Percentiles rank a stretch among this genome's conserved stretches.
Conservation (phyloP, 2,888 invertebrate genomes). For the Diploptera punctata region DNA sequence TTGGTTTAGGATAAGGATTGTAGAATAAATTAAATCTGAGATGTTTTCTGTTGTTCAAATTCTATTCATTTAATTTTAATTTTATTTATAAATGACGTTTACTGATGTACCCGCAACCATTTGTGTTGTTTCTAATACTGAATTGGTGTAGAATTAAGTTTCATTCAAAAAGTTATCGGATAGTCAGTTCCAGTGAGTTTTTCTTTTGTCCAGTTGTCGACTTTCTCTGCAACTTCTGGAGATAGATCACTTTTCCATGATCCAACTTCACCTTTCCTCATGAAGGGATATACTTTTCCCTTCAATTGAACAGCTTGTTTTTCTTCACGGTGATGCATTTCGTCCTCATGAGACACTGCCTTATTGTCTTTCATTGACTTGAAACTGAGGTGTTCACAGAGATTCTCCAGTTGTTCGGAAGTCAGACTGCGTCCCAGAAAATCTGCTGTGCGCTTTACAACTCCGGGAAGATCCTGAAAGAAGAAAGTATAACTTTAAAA, state of each 20-base stretch:
- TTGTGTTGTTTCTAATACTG: no score
- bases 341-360: constrained; percentile 55
- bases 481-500: no score
- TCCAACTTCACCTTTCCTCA: constrained; percentile 55
- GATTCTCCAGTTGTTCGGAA: constrained; percentile 51
- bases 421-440: constrained; percentile 54
- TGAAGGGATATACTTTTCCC: constrained; percentile 42
- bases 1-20: no score
- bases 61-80: no score
- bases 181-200: constrained; percentile 27
- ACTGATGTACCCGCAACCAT: no score
- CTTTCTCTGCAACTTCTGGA: constrained; percentile 51
- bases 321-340: constrained; percentile 44
- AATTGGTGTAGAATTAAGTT: no score
- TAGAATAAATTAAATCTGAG: no score
- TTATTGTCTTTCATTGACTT: constrained; percentile 60
- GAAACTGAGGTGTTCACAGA: constrained; percentile 57
- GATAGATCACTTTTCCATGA: constrained; percentile 58
- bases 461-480: constrained; percentile 54
- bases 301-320: not conserved
- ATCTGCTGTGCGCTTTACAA: constrained; percentile 54
- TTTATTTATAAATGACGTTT: no score
- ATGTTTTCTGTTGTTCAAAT: no score
- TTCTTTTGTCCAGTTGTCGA: constrained; percentile 48
- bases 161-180: no score